Evolutionary conservation across 2,797 vertebrate species (phyloP).

Genomic region (Glossophaga mutica): DNA sequence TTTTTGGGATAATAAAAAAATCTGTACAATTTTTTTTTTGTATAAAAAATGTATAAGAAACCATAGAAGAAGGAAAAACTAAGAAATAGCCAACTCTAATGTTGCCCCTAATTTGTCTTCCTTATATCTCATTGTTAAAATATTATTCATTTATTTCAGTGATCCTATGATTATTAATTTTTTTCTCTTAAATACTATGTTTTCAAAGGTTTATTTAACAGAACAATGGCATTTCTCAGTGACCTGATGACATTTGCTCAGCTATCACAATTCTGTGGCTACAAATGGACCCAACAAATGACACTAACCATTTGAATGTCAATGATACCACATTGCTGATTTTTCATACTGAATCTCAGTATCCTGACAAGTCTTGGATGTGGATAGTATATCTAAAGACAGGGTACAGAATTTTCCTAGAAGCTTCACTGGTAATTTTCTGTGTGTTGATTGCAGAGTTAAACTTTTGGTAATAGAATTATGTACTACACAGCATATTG

Average conservation of each 20-base stretch:
- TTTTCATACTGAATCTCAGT: background rate
- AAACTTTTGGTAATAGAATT: background rate
- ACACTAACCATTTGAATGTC: background rate
- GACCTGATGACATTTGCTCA: background rate
- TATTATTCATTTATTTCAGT: background rate
- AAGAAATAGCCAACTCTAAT: background rate
- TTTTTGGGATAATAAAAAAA: too few relatives aligned
- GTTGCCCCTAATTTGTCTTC: background rate
- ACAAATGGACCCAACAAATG: background rate
- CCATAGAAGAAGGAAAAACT: background rate
- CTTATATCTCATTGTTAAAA: background rate
- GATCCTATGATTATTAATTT: background rate
- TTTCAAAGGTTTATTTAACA: background rate
- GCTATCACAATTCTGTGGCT: background rate
- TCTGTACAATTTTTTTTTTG: too few relatives aligned
- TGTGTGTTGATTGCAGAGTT: background rate
- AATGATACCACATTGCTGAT: background rate
- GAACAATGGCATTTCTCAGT: background rate
- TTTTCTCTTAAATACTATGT: background rate
- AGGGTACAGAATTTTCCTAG: background rate
- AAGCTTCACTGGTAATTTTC: background rate
- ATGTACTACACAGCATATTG: too few relatives aligned
- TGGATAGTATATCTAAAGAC: background rate
- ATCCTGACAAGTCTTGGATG: background rate
- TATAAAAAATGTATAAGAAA: background rate